Conservation (phyloP, 1,140 invertebrate genomes). For the Trachelipus rathkii region DNA sequence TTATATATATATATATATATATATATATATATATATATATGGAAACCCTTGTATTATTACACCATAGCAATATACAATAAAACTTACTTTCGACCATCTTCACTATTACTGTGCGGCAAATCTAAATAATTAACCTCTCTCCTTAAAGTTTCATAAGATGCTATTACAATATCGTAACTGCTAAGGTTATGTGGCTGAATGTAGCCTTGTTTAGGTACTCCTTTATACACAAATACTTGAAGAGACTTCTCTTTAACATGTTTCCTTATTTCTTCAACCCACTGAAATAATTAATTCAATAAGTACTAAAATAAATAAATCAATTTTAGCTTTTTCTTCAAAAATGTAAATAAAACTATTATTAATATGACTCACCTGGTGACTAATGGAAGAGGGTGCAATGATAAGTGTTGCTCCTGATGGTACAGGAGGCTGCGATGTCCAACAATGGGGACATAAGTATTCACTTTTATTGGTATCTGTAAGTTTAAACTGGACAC, state of each 20-base stretch:
- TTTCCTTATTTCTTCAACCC: constrained; percentile 67
- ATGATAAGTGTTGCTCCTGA: constrained; percentile 68
- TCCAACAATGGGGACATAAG: constrained; percentile 64
- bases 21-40: no score
- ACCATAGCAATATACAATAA: no score
- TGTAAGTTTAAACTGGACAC: constrained; percentile 57
- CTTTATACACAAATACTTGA: constrained; percentile 53
- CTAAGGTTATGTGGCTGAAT: constrained; percentile 63
- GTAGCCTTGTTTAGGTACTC: constrained; percentile 56
- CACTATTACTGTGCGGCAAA: constrained; percentile 55
- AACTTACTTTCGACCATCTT: constrained; percentile 47
- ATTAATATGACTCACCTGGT: constrained; percentile 44
- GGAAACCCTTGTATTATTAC: no score
- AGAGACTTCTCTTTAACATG: constrained; percentile 58
- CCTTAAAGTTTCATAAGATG: constrained; percentile 64
- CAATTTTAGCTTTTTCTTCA: not conserved
- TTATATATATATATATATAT: no score
- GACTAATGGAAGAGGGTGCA: constrained; percentile 62
- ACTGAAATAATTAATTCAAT: constrained; percentile 54
- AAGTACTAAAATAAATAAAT: not conserved
- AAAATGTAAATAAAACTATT: not conserved
- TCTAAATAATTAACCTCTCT: constrained; percentile 61
- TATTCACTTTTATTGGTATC: constrained; percentile 50
- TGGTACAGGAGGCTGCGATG: constrained; percentile 53
- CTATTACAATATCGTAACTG: constrained; percentile 69